phyloP scores from a whole-genome alignment of 1,140 invertebrate species.

The Trachymyrmex septentrionalis region DNA sequence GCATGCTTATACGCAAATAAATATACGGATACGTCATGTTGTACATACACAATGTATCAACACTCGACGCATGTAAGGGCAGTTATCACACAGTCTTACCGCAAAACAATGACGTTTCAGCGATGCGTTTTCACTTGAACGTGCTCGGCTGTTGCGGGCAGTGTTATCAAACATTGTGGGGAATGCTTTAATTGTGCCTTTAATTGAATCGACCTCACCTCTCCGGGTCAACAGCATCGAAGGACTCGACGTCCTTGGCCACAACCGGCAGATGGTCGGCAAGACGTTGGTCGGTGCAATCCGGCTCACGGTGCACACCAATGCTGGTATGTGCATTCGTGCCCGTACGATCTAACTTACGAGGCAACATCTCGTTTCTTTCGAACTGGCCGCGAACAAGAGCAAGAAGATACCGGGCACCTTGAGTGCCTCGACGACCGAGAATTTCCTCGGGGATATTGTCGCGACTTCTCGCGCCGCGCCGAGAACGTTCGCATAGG shows the following conservation, averaged over 20 bases:
- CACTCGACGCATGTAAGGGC: not conserved
- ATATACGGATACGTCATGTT: not conserved
- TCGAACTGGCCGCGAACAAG: slow-evolving; percentile 66
- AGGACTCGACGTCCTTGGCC: slow-evolving; percentile 78
- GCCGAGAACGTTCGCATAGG: not conserved
- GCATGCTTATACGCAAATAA: not conserved
- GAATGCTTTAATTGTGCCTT: slow-evolving; percentile 72
- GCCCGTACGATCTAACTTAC: slow-evolving; percentile 55
- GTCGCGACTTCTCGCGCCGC: slow-evolving; percentile 53
- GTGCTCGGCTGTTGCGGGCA: not conserved
- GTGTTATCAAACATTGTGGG: slow-evolving; percentile 68
- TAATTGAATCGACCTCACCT: slow-evolving; percentile 72
- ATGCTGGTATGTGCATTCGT: slow-evolving; percentile 64
- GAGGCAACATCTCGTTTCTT: slow-evolving; percentile 68
- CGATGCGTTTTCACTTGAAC: slow-evolving; percentile 27
- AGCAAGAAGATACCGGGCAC: slow-evolving; percentile 62
- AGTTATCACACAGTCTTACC: not conserved
- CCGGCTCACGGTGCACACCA: slow-evolving; percentile 55
- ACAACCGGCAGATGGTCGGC: slow-evolving; percentile 78
- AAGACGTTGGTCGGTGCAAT: slow-evolving; percentile 65
- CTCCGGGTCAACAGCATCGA: slow-evolving; percentile 66
- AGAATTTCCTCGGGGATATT: slow-evolving; percentile 68
- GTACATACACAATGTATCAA: not conserved
- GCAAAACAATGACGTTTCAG: slow-evolving; percentile 37
- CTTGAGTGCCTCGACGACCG: slow-evolving; percentile 64